These are phyloP conservation scores for Medauroidea extradentata DNA, from an alignment of 1,140 invertebrate genomes.

Conservation along the genomic window DNA sequence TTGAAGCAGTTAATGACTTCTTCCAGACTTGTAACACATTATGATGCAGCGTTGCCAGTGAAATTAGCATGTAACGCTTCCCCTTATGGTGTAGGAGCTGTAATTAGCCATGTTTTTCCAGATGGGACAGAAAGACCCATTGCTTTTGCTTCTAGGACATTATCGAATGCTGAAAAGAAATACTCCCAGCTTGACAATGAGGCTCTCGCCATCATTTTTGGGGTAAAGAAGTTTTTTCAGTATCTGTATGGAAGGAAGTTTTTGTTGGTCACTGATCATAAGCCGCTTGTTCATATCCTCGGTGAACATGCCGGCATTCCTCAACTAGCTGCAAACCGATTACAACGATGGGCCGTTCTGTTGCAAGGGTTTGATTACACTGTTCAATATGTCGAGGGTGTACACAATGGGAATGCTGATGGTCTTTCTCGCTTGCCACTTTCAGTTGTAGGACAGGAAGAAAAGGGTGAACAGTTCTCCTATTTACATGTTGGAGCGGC, in stretches of 20 bases:
- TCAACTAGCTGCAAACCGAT: constrained; percentile 29
- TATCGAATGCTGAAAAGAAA: constrained; percentile 42
- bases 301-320: constrained; percentile 32
- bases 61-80: constrained; percentile 44
- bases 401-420: constrained; percentile 31
- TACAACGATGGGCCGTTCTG: constrained; percentile 38
- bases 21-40: too few species aligned
- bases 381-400: constrained; percentile 32
- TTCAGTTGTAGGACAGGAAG: too few species aligned
- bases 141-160: constrained; percentile 43
- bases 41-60: constrained; percentile 45
- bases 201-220: constrained; percentile 39
- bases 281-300: constrained; percentile 34
- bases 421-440: constrained; percentile 27
- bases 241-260: constrained; percentile 38
- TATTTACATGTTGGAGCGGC: too few species aligned
- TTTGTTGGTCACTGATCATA: constrained; percentile 35
- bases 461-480: too few species aligned
- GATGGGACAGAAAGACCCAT: too few species aligned
- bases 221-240: constrained; percentile 27
- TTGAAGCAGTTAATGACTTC: constrained; percentile 29
- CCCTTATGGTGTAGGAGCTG: constrained; percentile 42
- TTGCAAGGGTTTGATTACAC: constrained; percentile 36
- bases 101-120: constrained; percentile 42
- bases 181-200: constrained; percentile 54